Evolutionary conservation across 2,888 invertebrate genomes (phyloP), one percentile per base, ranked within the genome.

Genomic region (Synergus itoensis): DNA sequence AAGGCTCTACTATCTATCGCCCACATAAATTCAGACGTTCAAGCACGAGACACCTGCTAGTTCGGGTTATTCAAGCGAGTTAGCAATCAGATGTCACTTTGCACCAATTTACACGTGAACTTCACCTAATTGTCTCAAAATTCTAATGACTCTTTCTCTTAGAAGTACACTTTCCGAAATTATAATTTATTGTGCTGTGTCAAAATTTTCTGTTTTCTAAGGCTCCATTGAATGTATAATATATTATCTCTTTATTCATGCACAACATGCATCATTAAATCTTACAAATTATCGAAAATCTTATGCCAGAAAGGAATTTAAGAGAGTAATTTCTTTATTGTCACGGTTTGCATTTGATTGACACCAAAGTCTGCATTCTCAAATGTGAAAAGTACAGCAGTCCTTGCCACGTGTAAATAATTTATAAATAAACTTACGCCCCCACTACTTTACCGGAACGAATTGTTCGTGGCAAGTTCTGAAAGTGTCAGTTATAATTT

Each of bases 31-130:
- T 67, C 36, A 43, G 21, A 76, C 65, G 67, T 67, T 69, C 80
- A 69, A 80, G 48, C 12, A 18, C 36, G 60, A 36, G 67, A 43
- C 67, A 67, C 67, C 67, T 67, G 67, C 16, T 16, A 64, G 45
- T 14, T 45, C 14, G 45, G 12, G 12, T 16, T 28, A 28, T 28
- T 28, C 28, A 2, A 28, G 28, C 28, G 11, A 43, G 43, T 45
- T 67, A 45, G 45, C 14, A 45, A 67, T 67, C 43, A 65, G n/a
- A n/a, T 43, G 18, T 45, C 12, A 18, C 40, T 67, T 67, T 67
- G 18, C 67, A 16, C 41, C 28, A 67, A 43, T 67, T 67, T 67
- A 45, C 43, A 65, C 43, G 18, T 43, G 67, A 67, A 67, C 67
- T 67, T 67, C 67, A 67, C 41, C 67, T 21, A 43, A 41, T 43